These are phyloP conservation scores for Acleris literana DNA, from an alignment of 2,888 invertebrate species.

Conservation along the genomic window DNA sequence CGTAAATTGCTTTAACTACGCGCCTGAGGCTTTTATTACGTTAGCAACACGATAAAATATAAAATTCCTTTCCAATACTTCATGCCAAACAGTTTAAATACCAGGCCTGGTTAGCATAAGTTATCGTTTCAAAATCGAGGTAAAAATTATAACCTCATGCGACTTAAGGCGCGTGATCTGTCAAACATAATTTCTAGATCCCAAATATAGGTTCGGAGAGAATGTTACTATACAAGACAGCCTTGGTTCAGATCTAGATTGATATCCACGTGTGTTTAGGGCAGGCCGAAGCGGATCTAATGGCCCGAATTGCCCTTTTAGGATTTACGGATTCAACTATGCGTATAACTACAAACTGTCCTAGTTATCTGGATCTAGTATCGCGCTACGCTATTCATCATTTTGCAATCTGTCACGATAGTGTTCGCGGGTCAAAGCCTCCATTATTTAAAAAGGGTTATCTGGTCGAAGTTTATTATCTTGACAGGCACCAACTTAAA, in stretches of 20 bases:
- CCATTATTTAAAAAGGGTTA: slow-evolving; percentile 50
- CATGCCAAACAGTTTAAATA: slow-evolving; percentile 22
- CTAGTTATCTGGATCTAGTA: slow-evolving; percentile 55
- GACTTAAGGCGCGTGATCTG: slow-evolving; percentile 9
- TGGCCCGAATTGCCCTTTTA: slow-evolving; percentile 70
- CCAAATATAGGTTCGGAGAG: slow-evolving; percentile 32
- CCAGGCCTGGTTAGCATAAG: slow-evolving; percentile 23
- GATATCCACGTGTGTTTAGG: slow-evolving; percentile 55
- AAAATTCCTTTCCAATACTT: slow-evolving; percentile 26
- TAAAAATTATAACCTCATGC: slow-evolving; percentile 24
- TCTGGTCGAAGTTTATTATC: slow-evolving; percentile 45
- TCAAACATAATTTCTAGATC: slow-evolving; percentile 27
- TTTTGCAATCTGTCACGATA: slow-evolving; percentile 60
- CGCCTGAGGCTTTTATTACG: slow-evolving; percentile 48
- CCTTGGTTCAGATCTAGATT: slow-evolving; percentile 45
- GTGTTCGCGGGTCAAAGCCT: slow-evolving; percentile 59
- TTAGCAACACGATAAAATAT: slow-evolving; percentile 48
- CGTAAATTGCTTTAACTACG: slow-evolving; percentile 57
- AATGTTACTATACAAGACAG: slow-evolving; percentile 24
- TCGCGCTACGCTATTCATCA: slow-evolving; percentile 56
- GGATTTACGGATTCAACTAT: slow-evolving; percentile 62
- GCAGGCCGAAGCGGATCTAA: slow-evolving; percentile 70
- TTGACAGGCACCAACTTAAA: slow-evolving; percentile 30
- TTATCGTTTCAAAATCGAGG: slow-evolving; percentile 15
- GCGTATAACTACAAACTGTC: slow-evolving; percentile 47